Percentiles rank a stretch among this genome's conserved stretches.
phyloP scores from a whole-genome alignment of 1,140 invertebrate species.

The Drosophila repleta region DNA sequence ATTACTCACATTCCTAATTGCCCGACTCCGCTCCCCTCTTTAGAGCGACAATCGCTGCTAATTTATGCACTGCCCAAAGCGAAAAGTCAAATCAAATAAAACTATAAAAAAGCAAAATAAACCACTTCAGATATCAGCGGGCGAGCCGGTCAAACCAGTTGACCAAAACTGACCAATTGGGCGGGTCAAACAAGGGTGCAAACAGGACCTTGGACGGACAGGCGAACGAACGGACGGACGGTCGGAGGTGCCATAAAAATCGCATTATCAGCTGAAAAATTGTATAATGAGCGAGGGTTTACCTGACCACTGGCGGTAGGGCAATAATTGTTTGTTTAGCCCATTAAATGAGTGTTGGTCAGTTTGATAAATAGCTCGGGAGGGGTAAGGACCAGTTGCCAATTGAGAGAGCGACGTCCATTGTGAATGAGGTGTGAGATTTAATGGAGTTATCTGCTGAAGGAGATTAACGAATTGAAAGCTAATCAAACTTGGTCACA shows the following conservation, averaged over 20 bases:
- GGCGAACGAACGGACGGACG: slow-evolving; percentile 6
- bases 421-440: slow-evolving; percentile 20
- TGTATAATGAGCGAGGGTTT: slow-evolving; percentile 51
- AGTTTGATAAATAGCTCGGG: slow-evolving; percentile 1
- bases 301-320: slow-evolving; percentile 8
- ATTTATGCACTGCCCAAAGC: slow-evolving; percentile 76
- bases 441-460: slow-evolving; percentile 9
- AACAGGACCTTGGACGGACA: slow-evolving; percentile 14
- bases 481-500: slow-evolving; percentile 16
- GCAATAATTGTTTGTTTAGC: slow-evolving; percentile 30
- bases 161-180: slow-evolving; percentile 53
- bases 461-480: neutral
- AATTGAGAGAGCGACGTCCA: slow-evolving; percentile 5
- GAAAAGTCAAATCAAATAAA: slow-evolving; percentile 70
- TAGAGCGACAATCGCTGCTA: slow-evolving; percentile 47
- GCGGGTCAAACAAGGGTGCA: slow-evolving; percentile 60
- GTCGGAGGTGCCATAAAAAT: slow-evolving; percentile 61
- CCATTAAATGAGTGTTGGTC: slow-evolving; percentile 41
- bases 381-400: slow-evolving; percentile 32
- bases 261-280: slow-evolving; percentile 68
- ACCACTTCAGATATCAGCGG: slow-evolving; percentile 56
- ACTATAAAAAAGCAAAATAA: slow-evolving; percentile 46
- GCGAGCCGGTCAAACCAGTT: slow-evolving; percentile 55
- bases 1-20: slow-evolving; percentile 63
- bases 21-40: slow-evolving; percentile 29